Evolutionary conservation across 2,888 invertebrate species (phyloP), one percentile per base, ranked within the genome.

Genomic region (Hypercompe scribonia): DNA sequence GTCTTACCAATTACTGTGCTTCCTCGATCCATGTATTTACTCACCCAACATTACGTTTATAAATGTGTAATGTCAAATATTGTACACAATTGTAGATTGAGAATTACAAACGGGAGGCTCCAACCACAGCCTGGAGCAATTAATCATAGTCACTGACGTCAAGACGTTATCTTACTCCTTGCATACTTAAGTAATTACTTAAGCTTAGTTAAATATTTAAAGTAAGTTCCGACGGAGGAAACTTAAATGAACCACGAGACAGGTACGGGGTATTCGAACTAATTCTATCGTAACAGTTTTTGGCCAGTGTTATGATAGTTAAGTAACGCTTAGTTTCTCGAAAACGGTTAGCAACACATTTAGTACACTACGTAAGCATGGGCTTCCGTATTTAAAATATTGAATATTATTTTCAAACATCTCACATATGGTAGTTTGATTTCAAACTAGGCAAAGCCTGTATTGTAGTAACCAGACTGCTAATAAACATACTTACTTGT

Each of bases 151-250:
- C 81, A 82, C 86, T 83, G 85, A 73, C 79, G 81, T 81, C 84
- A 81, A 83, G 79, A 70, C 72, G 79, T 69, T 71, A 73, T 71
- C 71, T 69, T 65, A 69, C 75, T 50, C 80, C 76, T 75, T 80
- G 87, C 84, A 86, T 87, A 86, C 87, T 86, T 89, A 85, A 88
- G 86, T 88, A 90, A 91, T 92, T 89, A 89, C 89, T 89, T 89
- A 87, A 86, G 89, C 86, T 85, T 84, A 81, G 84, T 89, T 89
- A 88, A 90, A 91, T 91, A 91, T 91, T 90, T 89, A 89, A 85
- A 83, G 80, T 80, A 83, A 88, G 82, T 88, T 86, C 80, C 78
- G 77, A 78, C 39, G 82, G 73, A 63, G 81, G 73, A 68, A 81
- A 87, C 84, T 85, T 84, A 78, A 89, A 88, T 85, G 84, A 86